A percentile compares a stretch with the other conserved stretches of the same genome.
Conservation (phyloP, 2,888 invertebrate genomes). For the Plutella xylostella region DNA sequence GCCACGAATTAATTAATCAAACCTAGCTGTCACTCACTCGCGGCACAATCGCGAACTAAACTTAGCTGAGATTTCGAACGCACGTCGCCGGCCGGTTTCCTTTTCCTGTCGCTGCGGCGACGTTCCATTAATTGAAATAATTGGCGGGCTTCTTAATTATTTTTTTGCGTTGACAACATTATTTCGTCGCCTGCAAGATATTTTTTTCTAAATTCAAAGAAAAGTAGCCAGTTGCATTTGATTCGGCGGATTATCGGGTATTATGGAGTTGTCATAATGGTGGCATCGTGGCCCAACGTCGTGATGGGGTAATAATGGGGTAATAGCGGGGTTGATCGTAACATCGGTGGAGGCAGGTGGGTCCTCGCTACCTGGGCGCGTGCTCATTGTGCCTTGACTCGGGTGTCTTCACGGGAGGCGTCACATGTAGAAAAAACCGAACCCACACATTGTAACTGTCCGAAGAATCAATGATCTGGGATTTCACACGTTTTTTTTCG, state of each 20-base stretch:
- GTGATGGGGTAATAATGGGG: no score
- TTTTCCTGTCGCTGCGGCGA: conserved; percentile 55
- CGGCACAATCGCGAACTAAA: conserved; percentile 54
- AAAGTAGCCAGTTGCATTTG: no score
- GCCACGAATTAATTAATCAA: conserved; percentile 65
- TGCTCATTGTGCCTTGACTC: conserved; percentile 19
- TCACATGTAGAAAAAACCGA: background rate
- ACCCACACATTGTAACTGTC: background rate
- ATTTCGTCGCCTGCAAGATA: conserved; percentile 19
- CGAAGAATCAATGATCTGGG: no score
- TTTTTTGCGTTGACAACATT: conserved; percentile 54
- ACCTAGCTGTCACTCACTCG: conserved; percentile 59
- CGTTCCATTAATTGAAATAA: conserved; percentile 65
- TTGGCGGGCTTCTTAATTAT: conserved; percentile 51
- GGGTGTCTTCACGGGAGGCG: background rate
- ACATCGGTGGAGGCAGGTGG: no score
- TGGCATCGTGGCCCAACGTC: no score
- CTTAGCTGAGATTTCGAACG: conserved; percentile 36
- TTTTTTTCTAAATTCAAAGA: no score
- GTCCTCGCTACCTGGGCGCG: conserved; percentile 41
- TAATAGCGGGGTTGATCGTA: no score
- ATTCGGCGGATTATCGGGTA: no score
- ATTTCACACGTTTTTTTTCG: conserved; percentile 15
- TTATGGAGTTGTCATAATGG: no score
- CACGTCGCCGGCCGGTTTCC: conserved; percentile 33